phyloP scores from a whole-genome alignment of 1,140 invertebrate genomes.

The Drosophila nikananu region DNA sequence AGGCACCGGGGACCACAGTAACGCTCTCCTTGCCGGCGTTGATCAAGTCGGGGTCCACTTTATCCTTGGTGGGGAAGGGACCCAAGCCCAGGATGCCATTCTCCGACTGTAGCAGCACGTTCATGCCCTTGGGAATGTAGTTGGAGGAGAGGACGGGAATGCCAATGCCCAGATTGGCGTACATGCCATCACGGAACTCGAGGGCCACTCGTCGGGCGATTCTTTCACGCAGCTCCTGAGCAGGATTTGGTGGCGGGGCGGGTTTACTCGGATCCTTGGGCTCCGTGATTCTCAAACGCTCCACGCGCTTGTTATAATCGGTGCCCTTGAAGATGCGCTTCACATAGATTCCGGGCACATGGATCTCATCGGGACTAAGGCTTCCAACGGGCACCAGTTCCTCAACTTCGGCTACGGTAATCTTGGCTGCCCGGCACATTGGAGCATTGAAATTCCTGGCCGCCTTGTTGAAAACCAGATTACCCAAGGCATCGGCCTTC shows the following conservation, averaged over 20 bases:
- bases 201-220: conserved; percentile 96
- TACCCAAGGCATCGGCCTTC: conserved; percentile 97
- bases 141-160: conserved; percentile 98
- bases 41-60: conserved; percentile 96
- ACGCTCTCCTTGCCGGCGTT: conserved; percentile 99
- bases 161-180: conserved; percentile 92
- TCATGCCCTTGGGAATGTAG: conserved; percentile 93
- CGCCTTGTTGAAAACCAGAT: conserved; percentile 95
- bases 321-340: conserved; percentile 94
- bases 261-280: conserved; percentile 47
- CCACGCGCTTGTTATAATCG: conserved; percentile 96
- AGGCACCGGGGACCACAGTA: conserved; percentile 93
- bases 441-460: conserved; percentile 97
- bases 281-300: conserved; percentile 87
- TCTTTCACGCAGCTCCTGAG: conserved; percentile 91
- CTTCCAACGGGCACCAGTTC: conserved; percentile 96
- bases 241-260: conserved; percentile 82
- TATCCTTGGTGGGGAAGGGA: conserved; percentile 93
- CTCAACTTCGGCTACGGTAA: conserved; percentile 97
- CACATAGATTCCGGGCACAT: conserved; percentile 97
- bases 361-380: conserved; percentile 94
- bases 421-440: conserved; percentile 96
- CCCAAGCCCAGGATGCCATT: conserved; percentile 99
- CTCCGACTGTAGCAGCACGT: conserved; percentile 96
- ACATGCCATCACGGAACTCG: conserved; percentile 99